A percentile compares a stretch with the other conserved stretches of the same genome.
Conservation (phyloP, 2,888 invertebrate species). For the Zaprionus obscuricornis region DNA sequence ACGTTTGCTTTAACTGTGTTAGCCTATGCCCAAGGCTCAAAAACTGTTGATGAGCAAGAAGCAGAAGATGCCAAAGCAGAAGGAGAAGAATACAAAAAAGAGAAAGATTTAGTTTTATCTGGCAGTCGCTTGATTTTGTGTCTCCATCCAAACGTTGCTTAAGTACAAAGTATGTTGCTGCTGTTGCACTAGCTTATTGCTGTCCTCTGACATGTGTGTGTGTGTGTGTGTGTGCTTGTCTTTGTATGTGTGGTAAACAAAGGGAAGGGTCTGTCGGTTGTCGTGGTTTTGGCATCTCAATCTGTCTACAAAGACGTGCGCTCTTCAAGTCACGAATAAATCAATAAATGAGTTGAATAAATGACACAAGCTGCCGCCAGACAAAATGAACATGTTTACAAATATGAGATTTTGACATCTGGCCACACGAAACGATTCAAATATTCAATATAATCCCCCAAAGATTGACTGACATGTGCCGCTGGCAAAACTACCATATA, state of each 20-base stretch:
- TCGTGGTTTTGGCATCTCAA: slow-evolving; percentile 18
- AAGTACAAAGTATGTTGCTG: too few species aligned
- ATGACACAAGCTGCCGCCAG: slow-evolving; percentile 59
- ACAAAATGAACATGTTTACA: slow-evolving; percentile 59
- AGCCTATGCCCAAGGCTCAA: slow-evolving; percentile 11
- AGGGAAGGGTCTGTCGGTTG: slow-evolving; percentile 7
- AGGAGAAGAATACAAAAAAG: too few species aligned
- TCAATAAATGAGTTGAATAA: slow-evolving; percentile 68
- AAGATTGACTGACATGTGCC: slow-evolving; percentile 43
- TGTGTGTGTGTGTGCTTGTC: too few species aligned
- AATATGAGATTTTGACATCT: slow-evolving; percentile 62
- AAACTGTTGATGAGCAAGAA: too few species aligned
- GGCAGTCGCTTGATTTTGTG: neutral
- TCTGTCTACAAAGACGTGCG: slow-evolving; percentile 52
- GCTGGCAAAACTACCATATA: too few species aligned
- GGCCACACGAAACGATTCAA: slow-evolving; percentile 23
- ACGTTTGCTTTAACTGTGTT: slow-evolving; percentile 25
- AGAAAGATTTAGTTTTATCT: too few species aligned
- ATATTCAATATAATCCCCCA: slow-evolving; percentile 54
- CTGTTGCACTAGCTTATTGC: slow-evolving; percentile 16
- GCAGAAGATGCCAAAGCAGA: neutral
- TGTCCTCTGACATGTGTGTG: too few species aligned
- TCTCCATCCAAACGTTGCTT: neutral
- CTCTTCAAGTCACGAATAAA: slow-evolving; percentile 45
- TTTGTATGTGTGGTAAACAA: too few species aligned